Evolutionary conservation across 2,888 invertebrate genomes (phyloP), one percentile per base, ranked within the genome.

Genomic region (Drosophila falleni): DNA sequence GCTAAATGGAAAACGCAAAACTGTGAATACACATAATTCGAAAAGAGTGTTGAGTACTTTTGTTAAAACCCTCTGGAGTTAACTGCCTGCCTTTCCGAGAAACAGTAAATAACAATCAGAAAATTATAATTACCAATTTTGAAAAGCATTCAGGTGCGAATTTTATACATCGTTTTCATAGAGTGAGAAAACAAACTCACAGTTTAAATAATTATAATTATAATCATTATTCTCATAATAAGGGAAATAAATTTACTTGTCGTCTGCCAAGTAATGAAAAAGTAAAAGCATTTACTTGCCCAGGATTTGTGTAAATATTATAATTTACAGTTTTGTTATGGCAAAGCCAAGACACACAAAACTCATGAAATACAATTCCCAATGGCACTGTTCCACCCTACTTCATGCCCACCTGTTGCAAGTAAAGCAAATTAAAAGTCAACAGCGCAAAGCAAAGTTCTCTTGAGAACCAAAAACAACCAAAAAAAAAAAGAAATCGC

Each of bases 381-480:
- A 13, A 26, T 35, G 33, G 55, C 59, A 64, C 2, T n/a, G n/a
- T 8, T 29, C 37, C 51, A 11, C 15, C 59, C 58, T 15, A 11
- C 11, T 10, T 39, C 26, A 31, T 5, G 26, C 53, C 66, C 44
- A 85, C 83, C 86, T 81, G 76, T 74, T 74, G 75, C 46, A 37
- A 51, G 62, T 35, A 59, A 47, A 60, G 80, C 72, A 86, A 86
- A 86, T 86, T 86, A 86, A 87, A 89, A 86, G 80, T 87, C 89
- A 89, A 89, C 87, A 86, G 41, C 33, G 65, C 58, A 64, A 62
- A 61, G 55, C 61, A 64, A 51, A 46, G 31, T 47, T 60, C 50
- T 63, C 66, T 26, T 35, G 63, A 66, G 79, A 58, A 26, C n/a
- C 19, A 11, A 23, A 35, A 15, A 41, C 2, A 31, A 31, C 3